Evolutionary conservation across 1,140 invertebrate species (phyloP).

Genomic region (Macrosteles quadrilineatus): DNA sequence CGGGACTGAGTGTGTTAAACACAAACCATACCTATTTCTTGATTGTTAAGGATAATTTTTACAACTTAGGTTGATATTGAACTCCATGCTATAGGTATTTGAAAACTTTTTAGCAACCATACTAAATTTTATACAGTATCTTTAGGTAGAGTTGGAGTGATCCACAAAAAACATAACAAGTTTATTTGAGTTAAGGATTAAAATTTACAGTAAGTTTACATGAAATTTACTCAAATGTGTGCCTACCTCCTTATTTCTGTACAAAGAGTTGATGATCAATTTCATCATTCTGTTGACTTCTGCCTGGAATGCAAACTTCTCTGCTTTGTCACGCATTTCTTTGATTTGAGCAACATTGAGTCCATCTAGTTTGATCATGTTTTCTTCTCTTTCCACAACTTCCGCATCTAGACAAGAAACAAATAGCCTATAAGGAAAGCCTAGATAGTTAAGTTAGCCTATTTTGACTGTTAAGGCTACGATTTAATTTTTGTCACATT

Average conservation of each 20-base stretch:
- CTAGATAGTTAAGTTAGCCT: background rate
- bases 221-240: too few species aligned
- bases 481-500: background rate
- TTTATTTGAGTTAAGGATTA: too few species aligned
- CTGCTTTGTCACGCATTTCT: constrained; percentile 86
- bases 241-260: constrained; percentile 93
- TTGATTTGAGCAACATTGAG: constrained; percentile 93
- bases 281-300: constrained; percentile 99
- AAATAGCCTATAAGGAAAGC: constrained; percentile 5
- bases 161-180: too few species aligned
- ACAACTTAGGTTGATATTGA: too few species aligned
- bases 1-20: too few species aligned
- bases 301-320: constrained; percentile 94
- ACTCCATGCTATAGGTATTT: too few species aligned
- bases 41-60: too few species aligned
- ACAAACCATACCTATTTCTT: too few species aligned
- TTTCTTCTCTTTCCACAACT: constrained; percentile 84
- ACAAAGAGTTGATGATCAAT: constrained; percentile 97
- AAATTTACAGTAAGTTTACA: too few species aligned
- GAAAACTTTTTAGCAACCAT: too few species aligned
- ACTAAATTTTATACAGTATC: too few species aligned
- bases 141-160: too few species aligned
- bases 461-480: background rate
- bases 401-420: constrained; percentile 66
- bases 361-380: constrained; percentile 95